Base-by-base conservation (phyloP, 2,888 invertebrate genomes). In the Orchesella flavescens region DNA sequence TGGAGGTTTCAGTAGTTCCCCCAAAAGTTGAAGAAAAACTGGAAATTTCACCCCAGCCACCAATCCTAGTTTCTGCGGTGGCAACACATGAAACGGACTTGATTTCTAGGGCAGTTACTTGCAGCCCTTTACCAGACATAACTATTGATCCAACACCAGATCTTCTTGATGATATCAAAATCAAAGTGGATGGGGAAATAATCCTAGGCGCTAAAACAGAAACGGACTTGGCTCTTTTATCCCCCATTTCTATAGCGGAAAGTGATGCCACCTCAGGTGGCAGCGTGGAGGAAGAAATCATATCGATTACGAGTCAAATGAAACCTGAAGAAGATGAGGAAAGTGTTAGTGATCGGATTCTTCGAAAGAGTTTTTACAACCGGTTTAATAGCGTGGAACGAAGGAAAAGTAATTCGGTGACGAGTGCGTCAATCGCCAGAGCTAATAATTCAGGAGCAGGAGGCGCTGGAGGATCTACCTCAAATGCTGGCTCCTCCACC, bases 341-440 rank as follows among this genome's bases (percentile, higher is more conserved):
- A 89, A 95, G 95, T 83, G 94, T 97, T 59, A 94, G 94, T 73
- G 97, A 97, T 89, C 92, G 97, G 89, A 97, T 97, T 89, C 92
- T 95, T 88, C 92, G 97, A 46, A 96, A 96, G 90, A 96, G 96
- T 90, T 97, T 96, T 91, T 97, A 96, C 89, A 93, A 95, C 15
- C 92, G 96, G 87, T 97, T 97, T 90, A 34, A 34, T 7, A 34
- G 34, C 34, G 34, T 34, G 2, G 34, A 34, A 34, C 2, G 34
- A 34, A 34, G 7, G 34, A 34, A 34, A 34, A 34, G 34, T 96
- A 97, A n/a, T 89, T 95, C 96, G 89, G 12, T 49, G n/a, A 49
- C n/a, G 12, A 49, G 49, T n/a, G 49, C 49, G 1, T n/a, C 49
- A 49, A n/a, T 2, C 49, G 49, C 49, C 1, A 34, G 34, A 34